phyloP scores from a whole-genome alignment of 2,888 invertebrate genomes.

The Epirrita christyi region DNA sequence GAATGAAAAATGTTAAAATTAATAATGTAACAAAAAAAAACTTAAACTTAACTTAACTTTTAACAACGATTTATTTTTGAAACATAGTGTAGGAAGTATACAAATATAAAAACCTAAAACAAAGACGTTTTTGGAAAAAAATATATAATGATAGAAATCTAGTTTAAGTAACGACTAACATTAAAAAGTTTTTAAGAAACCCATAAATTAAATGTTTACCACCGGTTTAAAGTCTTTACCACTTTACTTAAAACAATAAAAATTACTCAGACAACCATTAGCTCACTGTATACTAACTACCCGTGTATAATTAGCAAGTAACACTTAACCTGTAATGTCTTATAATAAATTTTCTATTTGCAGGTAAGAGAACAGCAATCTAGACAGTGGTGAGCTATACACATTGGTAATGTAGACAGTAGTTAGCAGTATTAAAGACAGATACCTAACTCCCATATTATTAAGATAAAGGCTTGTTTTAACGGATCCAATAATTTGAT shows the following conservation, averaged over 20 bases:
- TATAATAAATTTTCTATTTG: constrained; percentile 53
- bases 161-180: not conserved
- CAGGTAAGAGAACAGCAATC: constrained; percentile 57
- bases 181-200: not conserved
- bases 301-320: constrained; percentile 27
- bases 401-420: constrained; percentile 49
- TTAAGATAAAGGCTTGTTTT: not conserved
- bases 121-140: not conserved
- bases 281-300: constrained; percentile 7
- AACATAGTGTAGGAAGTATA: not conserved
- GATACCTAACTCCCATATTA: constrained; percentile 35
- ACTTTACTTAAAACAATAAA: constrained; percentile 13
- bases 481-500: too few relatives aligned
- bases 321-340: constrained; percentile 39
- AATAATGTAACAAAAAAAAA: too few relatives aligned
- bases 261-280: constrained; percentile 10
- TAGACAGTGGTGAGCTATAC: constrained; percentile 28
- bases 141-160: not conserved
- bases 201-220: constrained; percentile 2
- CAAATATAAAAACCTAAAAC: too few relatives aligned
- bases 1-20: constrained; percentile 9
- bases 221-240: constrained; percentile 6
- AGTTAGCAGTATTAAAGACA: constrained; percentile 59
- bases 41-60: not conserved
- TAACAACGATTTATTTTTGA: not conserved